phyloP scores from a whole-genome alignment of 2,888 invertebrate species.

The Limenitis arthemis region DNA sequence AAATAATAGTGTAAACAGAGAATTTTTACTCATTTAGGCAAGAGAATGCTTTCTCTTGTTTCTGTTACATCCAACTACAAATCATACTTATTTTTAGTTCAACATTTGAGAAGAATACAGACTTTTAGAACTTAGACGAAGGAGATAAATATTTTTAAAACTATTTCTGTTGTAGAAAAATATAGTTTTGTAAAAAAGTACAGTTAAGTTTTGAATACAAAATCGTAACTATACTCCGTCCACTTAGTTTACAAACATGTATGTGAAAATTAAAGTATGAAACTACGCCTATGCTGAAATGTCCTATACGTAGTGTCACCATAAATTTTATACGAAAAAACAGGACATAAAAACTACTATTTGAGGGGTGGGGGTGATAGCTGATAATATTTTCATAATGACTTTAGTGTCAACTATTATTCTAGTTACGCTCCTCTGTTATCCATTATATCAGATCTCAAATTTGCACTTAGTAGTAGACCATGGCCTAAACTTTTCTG shows the following conservation, averaged over 20 bases:
- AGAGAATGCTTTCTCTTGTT: background rate
- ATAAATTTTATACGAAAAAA: background rate
- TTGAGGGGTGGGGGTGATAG: no score
- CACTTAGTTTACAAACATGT: slow-evolving; percentile 19
- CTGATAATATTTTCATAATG: no score
- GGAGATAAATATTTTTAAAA: background rate
- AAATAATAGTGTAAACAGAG: slow-evolving; percentile 17
- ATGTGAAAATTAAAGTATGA: slow-evolving; percentile 20
- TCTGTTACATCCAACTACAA: background rate
- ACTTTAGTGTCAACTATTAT: no score
- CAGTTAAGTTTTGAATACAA: slow-evolving; percentile 4
- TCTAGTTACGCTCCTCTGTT: no score
- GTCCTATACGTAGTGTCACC: slow-evolving; percentile 32
- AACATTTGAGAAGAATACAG: no score
- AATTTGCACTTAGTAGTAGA: no score
- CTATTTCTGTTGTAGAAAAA: background rate
- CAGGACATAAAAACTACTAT: no score
- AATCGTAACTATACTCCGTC: background rate
- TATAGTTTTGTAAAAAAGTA: slow-evolving; percentile 1
- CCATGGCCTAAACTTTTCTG: no score
- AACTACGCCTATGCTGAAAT: slow-evolving; percentile 20
- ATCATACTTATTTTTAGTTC: background rate
- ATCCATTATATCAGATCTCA: no score
- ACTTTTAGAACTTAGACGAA: background rate
- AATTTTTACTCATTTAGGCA: slow-evolving; percentile 12